These are phyloP conservation scores for Catharus ustulatus DNA, from an alignment of 2,797 vertebrate species.

Conservation along the genomic window DNA sequence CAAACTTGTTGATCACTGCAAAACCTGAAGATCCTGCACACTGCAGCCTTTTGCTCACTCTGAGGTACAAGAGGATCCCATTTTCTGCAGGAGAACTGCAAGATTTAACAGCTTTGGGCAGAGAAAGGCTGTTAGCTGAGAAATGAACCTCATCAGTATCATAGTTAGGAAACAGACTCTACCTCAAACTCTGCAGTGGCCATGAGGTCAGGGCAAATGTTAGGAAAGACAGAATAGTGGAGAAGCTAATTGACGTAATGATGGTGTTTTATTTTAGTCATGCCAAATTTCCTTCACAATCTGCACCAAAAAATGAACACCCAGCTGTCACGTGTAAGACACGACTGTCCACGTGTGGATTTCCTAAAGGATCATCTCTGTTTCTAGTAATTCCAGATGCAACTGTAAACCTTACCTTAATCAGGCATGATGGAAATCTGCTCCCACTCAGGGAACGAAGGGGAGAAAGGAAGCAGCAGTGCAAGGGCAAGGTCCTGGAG, in stretches of 20 bases:
- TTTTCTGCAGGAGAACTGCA: not conserved
- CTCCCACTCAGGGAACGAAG: not conserved
- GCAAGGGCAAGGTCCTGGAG: not conserved
- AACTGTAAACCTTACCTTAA: not conserved
- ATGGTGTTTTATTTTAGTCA: not conserved
- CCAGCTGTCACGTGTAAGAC: not conserved
- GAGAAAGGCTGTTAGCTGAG: not conserved
- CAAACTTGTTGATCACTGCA: conserved; percentile 23
- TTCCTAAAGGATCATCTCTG: not conserved
- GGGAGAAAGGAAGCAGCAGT: not conserved
- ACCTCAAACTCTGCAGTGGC: not conserved
- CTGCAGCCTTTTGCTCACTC: not conserved
- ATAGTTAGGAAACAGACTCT: not conserved
- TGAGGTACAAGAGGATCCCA: not conserved
- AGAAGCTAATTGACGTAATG: not conserved
- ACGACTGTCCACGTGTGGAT: not conserved
- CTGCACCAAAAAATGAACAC: not conserved
- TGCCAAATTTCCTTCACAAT: not conserved
- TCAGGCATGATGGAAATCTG: not conserved
- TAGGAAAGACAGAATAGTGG: not conserved
- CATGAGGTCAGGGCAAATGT: not conserved
- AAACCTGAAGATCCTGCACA: not conserved
- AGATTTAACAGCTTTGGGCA: not conserved
- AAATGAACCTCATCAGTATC: not conserved
- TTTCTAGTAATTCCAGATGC: not conserved